Conservation (phyloP, 2,113 vertebrate genomes). For the Dunckerocampus dactyliophorus region DNA sequence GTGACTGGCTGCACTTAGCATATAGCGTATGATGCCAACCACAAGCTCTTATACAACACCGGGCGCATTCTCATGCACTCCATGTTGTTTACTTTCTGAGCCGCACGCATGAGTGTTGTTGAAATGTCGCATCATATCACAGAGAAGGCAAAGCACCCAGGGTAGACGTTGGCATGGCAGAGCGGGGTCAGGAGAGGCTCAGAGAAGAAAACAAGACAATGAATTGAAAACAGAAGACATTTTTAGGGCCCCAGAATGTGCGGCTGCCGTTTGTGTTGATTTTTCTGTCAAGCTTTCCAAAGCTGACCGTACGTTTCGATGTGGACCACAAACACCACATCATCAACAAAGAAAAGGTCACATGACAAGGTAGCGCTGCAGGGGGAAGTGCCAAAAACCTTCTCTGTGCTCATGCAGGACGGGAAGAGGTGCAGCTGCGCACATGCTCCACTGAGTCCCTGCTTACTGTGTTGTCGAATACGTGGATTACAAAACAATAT, state of each 20-base stretch:
- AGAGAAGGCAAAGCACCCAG: conserved; percentile 5
- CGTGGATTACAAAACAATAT: conserved; percentile 40
- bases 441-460: conserved; percentile 52
- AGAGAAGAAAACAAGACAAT: conserved; percentile 1
- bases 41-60: conserved; percentile 4
- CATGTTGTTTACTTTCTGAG: conserved; percentile 2
- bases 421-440: conserved; percentile 53
- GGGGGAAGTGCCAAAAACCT: conserved; percentile 31
- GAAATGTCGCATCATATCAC: conserved; percentile 9
- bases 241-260: conserved; percentile 7
- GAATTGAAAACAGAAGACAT: conserved; percentile 4
- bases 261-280: background rate
- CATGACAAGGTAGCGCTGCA: conserved; percentile 35
- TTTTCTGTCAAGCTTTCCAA: background rate
- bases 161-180: background rate
- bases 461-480: conserved; percentile 35
- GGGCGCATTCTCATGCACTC: conserved; percentile 2
- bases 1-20: conserved; percentile 67
- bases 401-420: background rate
- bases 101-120: background rate
- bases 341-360: background rate
- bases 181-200: background rate
- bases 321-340: background rate
- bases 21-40: conserved; percentile 18
- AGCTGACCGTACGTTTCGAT: background rate